Evolutionary conservation across 2,888 invertebrate species (phyloP).

Genomic region (Rhingia campestris): DNA sequence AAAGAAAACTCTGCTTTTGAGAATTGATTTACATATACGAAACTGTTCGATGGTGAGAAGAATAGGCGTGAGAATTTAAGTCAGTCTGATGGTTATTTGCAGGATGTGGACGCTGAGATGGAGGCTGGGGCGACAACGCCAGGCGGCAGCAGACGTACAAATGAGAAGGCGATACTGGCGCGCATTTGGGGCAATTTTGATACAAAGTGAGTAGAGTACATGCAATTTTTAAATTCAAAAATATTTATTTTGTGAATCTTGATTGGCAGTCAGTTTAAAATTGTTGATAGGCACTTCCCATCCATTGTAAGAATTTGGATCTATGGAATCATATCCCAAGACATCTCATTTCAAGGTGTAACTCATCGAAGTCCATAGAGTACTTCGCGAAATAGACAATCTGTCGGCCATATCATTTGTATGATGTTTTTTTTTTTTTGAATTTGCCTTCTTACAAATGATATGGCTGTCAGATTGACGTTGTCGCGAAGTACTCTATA

Average conservation of each 20-base stretch:
- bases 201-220: conserved; percentile 83
- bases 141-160: conserved; percentile 80
- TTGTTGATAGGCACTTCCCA: too few species aligned
- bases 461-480: too few species aligned
- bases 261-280: too few species aligned
- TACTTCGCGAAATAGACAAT: too few species aligned
- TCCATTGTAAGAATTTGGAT: too few species aligned
- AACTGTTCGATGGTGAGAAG: conserved; percentile 31
- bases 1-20: conserved; percentile 47
- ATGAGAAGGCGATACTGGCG: conserved; percentile 92
- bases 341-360: too few species aligned
- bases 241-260: not conserved
- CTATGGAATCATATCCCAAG: too few species aligned
- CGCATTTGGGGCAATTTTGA: conserved; percentile 95
- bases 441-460: too few species aligned
- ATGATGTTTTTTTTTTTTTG: too few species aligned
- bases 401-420: too few species aligned
- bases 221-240: not conserved
- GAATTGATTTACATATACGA: conserved; percentile 11
- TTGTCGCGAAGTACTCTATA: too few species aligned
- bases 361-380: too few species aligned
- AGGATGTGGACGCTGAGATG: conserved; percentile 80
- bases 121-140: conserved; percentile 76
- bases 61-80: conserved; percentile 76
- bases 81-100: conserved; percentile 81